Percentiles rank a stretch among this genome's conserved stretches.
Conservation (phyloP, 1,140 invertebrate genomes). For the Drosophila pachea region DNA sequence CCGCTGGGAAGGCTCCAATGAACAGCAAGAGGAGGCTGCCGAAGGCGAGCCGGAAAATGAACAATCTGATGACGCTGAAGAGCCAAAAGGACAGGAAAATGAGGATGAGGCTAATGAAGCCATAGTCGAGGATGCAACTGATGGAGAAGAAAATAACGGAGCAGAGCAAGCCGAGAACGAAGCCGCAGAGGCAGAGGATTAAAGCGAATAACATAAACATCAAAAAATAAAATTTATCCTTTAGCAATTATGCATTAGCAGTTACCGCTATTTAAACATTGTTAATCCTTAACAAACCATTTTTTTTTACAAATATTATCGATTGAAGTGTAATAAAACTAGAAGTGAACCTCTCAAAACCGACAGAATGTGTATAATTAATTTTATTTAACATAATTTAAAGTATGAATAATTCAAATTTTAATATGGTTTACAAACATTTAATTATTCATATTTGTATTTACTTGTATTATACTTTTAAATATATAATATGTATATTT, state of each 20-base stretch:
- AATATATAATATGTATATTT: constrained; percentile 76
- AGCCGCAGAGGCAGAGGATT: constrained; percentile 1
- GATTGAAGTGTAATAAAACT: constrained; percentile 1
- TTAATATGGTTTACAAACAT: constrained; percentile 75
- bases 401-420: constrained; percentile 74
- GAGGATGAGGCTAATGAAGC: background rate
- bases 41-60: background rate
- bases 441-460: constrained; percentile 72
- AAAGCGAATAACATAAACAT: background rate
- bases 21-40: constrained; percentile 2
- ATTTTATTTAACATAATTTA: constrained; percentile 78
- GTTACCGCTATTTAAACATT: constrained; percentile 11
- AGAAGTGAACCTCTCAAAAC: background rate
- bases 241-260: constrained; percentile 4
- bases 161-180: constrained; percentile 7
- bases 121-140: background rate
- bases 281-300: background rate
- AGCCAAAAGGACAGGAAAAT: constrained; percentile 1
- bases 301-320: constrained; percentile 9
- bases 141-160: background rate
- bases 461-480: constrained; percentile 73
- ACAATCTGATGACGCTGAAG: background rate
- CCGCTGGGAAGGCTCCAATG: constrained; percentile 46
- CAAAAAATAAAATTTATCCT: background rate
- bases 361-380: constrained; percentile 64